These are phyloP conservation scores for Campoletis sonorensis DNA, from an alignment of 1,140 invertebrate species.

Conservation along the genomic window DNA sequence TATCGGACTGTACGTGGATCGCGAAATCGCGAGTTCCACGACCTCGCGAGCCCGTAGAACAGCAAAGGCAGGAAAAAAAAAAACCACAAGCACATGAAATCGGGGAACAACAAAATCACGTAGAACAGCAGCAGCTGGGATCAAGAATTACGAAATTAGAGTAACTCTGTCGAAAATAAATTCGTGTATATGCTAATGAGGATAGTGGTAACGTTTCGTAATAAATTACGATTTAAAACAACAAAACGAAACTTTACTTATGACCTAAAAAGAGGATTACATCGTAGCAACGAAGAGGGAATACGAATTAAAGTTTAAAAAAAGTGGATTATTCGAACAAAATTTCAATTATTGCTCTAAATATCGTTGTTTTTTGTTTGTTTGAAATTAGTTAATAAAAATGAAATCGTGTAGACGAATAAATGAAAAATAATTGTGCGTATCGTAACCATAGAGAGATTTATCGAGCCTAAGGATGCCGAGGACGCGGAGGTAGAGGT, in stretches of 20 bases:
- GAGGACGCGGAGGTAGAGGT: slow-evolving; percentile 40
- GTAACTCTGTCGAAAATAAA: slow-evolving; percentile 11
- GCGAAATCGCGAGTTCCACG: slow-evolving; percentile 30
- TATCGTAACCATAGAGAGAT: neutral
- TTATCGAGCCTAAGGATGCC: slow-evolving; percentile 29
- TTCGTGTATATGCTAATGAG: neutral
- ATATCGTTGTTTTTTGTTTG: too few species aligned
- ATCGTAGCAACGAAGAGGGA: too few species aligned
- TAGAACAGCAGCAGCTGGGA: neutral
- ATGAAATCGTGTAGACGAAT: neutral
- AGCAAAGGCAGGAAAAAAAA: neutral
- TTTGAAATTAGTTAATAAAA: too few species aligned
- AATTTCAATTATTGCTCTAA: too few species aligned
- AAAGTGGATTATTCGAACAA: too few species aligned
- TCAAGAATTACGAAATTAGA: neutral
- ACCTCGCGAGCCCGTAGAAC: slow-evolving; percentile 16
- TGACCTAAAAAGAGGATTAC: neutral
- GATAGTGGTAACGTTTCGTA: neutral
- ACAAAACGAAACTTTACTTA: slow-evolving; percentile 1
- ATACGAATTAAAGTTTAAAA: too few species aligned
- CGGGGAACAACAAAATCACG: neutral
- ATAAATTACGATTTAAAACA: neutral
- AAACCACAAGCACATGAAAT: neutral
- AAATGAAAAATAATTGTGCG: neutral
- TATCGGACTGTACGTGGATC: neutral